Base-by-base conservation (phyloP, 2,113 vertebrate genomes). In the Rynchops niger region DNA sequence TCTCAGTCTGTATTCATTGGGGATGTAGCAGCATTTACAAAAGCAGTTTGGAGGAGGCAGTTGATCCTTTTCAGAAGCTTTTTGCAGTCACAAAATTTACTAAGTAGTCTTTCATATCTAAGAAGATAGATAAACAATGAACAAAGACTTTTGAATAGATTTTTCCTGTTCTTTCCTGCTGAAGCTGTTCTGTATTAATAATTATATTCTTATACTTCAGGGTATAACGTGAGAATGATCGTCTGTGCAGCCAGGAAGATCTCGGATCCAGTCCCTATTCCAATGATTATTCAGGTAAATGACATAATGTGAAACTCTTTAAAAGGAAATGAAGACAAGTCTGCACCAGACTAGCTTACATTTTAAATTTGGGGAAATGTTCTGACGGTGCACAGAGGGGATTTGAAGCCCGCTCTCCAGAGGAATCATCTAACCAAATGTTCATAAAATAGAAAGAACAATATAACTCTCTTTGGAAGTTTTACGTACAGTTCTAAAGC, bases 371-470 rank as follows among this genome's bases (percentile, higher is more conserved):
- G 17, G 14, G 18, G 25, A 53, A 73, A 45, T 86, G 9, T 5
- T 80, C 40, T 83, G 40, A 56, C 77, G 34, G 17, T 40, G 14
- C 49, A 49, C 1, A 30, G 34, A 15, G 15, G 7, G 6, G 21
- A 81, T 86, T 55, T 83, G 21, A 47, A 88, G 18, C 14, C 25
- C 0, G 0, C 0, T 62, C 22, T 78, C 36, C 9, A 40, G 40
- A 70, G 30, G 13, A 82, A 43, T 85, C 1, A 6, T 76, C 19
- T 67, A 67, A 55, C 10, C 22, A 91, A 6, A 38, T 34, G 9
- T 42, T 84, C 29, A 40, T 47, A 22, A 77, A 47, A 5, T 43
- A 80, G 40, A 47, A 55, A 72, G 74, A 77, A 47, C 13, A 36
- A n/a, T 47, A 4, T 23, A 77, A 38, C 4, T 56, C 32, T 53